A percentile compares a stretch with the other conserved stretches of the same genome.
Evolutionary conservation across 2,888 invertebrate species (phyloP).

Genomic region (Ophioninae sp.): DNA sequence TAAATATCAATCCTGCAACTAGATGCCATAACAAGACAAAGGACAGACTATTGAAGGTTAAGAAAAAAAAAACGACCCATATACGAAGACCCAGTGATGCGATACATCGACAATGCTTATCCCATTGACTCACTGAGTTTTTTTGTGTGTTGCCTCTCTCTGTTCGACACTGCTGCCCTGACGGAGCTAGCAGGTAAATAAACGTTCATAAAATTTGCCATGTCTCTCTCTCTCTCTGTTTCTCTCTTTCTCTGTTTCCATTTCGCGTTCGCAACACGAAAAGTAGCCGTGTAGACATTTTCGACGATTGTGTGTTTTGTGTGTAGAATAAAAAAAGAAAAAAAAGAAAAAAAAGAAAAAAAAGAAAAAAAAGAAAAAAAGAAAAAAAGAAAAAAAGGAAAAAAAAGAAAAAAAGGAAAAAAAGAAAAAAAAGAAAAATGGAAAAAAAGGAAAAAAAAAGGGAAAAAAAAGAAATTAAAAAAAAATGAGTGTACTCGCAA

Average conservation of each 20-base stretch:
- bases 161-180: slow-evolving; percentile 79
- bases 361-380: slow-evolving; percentile 3
- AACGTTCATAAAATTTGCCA: slow-evolving; percentile 57
- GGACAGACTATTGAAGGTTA: no score
- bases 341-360: slow-evolving; percentile 4
- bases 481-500: background rate
- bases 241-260: slow-evolving; percentile 55
- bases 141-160: slow-evolving; percentile 72
- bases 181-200: slow-evolving; percentile 81
- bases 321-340: slow-evolving; percentile 28
- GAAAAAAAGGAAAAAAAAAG: no score
- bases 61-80: slow-evolving; percentile 1
- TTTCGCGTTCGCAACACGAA: slow-evolving; percentile 49
- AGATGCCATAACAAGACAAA: no score
- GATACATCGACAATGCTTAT: slow-evolving; percentile 56
- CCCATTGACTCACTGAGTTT: slow-evolving; percentile 61
- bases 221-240: slow-evolving; percentile 48
- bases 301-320: slow-evolving; percentile 45
- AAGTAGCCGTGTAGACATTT: slow-evolving; percentile 40
- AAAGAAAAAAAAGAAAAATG: slow-evolving; percentile 6
- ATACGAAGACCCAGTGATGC: slow-evolving; percentile 35
- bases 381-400: background rate
- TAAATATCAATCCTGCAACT: no score
- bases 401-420: slow-evolving; percentile 1
- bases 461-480: background rate